Evolutionary conservation across 2,888 invertebrate genomes (phyloP), one percentile per base, ranked within the genome.

Genomic region (Cheilosia pagana): DNA sequence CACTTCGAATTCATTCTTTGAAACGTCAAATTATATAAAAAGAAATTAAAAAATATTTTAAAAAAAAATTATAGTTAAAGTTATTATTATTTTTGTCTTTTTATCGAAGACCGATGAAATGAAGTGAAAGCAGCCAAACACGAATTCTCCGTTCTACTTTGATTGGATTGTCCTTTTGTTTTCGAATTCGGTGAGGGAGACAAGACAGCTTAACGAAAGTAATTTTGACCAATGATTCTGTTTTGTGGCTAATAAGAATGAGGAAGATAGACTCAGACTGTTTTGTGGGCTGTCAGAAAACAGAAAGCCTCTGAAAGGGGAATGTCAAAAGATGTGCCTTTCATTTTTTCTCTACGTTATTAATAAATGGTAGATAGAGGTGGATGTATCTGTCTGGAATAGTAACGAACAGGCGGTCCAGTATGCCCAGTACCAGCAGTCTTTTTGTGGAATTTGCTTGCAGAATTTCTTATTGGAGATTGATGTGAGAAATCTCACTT

Each of bases 81-180:
- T 65, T 65, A 65, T 67, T 75, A 43, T 59, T 71, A 62, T 76
- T 85, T 81, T 74, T n/a, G 55, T 57, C 31, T 28, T 76, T 75
- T 65, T 48, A 43, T 59, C 63, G 57, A 43, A 23, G 57, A 62
- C 68, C 35, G 48, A 48, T 50, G 39, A 65, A 53, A 39, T 62
- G 19, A 77, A 72, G 86, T 86, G 86, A 86, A 86, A 86, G 81
- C 86, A 86, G 76, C 68, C 76, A 72, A 78, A 76, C 71, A 75
- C 50, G 76, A 86, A 86, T 86, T 72, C 62, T 70, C 43, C 60
- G 76, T 81, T 81, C 68, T 59, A 71, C 63, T 76, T 81, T 75
- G 52, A 52, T 71, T 50, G 48, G 41, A n/a, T 68, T 41, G 45
- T 60, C 60, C 74, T 81, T 74, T 67, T 72, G 59, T 62, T 67